These are phyloP conservation scores for Anthoptus insignis DNA, from an alignment of 2,888 invertebrate species.

Conservation along the genomic window DNA sequence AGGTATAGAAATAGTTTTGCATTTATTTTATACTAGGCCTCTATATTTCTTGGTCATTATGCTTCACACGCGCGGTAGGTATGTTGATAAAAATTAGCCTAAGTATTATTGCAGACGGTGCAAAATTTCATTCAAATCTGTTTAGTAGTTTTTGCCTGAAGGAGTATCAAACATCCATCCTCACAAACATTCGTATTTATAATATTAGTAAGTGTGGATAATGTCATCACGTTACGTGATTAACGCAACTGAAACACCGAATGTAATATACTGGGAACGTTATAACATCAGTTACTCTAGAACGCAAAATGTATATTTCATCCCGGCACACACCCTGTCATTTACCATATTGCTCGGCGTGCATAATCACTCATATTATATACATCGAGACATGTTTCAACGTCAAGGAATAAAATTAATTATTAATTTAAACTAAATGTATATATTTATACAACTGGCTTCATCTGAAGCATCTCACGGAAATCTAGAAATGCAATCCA, in stretches of 20 bases:
- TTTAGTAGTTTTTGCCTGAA: too few species aligned
- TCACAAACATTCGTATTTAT: too few species aligned
- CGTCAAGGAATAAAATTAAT: slow-evolving; percentile 30
- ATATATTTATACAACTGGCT: not conserved
- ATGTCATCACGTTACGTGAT: not conserved
- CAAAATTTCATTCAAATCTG: too few species aligned
- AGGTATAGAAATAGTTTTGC: too few species aligned
- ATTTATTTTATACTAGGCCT: too few species aligned
- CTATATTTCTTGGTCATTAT: too few species aligned
- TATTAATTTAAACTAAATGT: slow-evolving; percentile 21
- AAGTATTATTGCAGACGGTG: too few species aligned
- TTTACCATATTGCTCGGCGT: slow-evolving; percentile 34
- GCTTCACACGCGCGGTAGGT: too few species aligned
- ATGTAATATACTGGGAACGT: slow-evolving; percentile 11
- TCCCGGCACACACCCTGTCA: slow-evolving; percentile 32
- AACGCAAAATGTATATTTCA: slow-evolving; percentile 27
- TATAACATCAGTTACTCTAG: slow-evolving; percentile 20
- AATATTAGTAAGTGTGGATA: not conserved
- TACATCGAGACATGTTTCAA: slow-evolving; percentile 29
- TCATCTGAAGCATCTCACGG: not conserved
- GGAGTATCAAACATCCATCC: too few species aligned
- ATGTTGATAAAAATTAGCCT: too few species aligned
- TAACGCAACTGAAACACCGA: not conserved
- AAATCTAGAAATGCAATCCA: not conserved
- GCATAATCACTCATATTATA: slow-evolving; percentile 37